A percentile compares a stretch with the other conserved stretches of the same genome.
Evolutionary conservation across 1,140 invertebrate species (phyloP).

Genomic region (Luehdorfia chinensis): DNA sequence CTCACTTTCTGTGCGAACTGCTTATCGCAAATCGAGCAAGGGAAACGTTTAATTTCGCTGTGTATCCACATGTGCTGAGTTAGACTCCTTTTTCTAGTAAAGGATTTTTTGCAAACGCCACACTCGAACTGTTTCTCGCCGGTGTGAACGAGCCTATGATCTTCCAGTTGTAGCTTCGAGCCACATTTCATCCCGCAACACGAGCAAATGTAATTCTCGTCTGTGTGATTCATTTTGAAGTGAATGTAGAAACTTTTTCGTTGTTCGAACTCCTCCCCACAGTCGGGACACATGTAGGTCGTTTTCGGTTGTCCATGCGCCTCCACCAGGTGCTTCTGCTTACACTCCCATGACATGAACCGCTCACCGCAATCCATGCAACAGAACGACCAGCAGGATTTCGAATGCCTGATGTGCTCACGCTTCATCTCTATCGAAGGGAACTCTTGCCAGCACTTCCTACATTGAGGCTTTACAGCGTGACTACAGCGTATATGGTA

Average conservation of each 20-base stretch:
- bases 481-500: conserved; percentile 57
- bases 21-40: conserved; percentile 74
- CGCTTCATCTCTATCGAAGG: conserved; percentile 36
- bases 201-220: conserved; percentile 44
- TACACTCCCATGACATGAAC: conserved; percentile 54
- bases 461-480: conserved; percentile 42
- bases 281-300: conserved; percentile 51
- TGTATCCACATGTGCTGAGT: conserved; percentile 75
- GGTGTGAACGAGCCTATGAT: conserved; percentile 51
- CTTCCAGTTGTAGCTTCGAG: conserved; percentile 39
- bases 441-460: conserved; percentile 58
- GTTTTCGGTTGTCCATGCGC: conserved; percentile 37
- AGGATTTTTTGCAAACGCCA: conserved; percentile 66
- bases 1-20: conserved; percentile 73
- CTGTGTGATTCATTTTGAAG: conserved; percentile 49
- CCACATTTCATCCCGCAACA: conserved; percentile 53
- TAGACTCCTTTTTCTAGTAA: conserved; percentile 69
- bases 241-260: conserved; percentile 52
- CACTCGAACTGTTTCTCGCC: conserved; percentile 58
- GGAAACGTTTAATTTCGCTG: conserved; percentile 51
- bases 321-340: conserved; percentile 45
- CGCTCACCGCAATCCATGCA: conserved; percentile 50
- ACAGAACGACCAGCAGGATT: conserved; percentile 49
- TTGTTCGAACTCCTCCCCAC: conserved; percentile 33
- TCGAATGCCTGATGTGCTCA: conserved; percentile 40